Evolutionary conservation across 1,140 invertebrate genomes (phyloP).

Genomic region (Pemphigus obesinymphae): DNA sequence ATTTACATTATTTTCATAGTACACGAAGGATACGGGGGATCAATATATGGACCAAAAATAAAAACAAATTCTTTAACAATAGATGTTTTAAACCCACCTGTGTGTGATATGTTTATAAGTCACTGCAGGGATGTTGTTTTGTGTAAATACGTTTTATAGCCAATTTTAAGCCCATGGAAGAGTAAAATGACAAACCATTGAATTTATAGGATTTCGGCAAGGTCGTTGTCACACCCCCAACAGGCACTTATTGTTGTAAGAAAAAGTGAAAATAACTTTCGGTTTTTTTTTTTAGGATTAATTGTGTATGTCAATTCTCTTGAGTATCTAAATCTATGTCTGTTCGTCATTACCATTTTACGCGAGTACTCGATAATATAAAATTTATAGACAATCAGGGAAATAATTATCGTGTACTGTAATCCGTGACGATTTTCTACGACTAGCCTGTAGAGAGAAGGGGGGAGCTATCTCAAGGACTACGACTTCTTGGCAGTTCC

Average conservation of each 20-base stretch:
- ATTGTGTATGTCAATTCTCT: neutral
- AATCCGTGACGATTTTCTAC: slow-evolving; percentile 36
- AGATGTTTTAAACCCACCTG: neutral
- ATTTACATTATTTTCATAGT: neutral
- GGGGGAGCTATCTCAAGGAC: slow-evolving; percentile 35
- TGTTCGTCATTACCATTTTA: neutral
- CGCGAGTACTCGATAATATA: neutral
- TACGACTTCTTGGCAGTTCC: slow-evolving; percentile 13
- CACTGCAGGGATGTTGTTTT: slow-evolving; percentile 27
- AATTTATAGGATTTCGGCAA: slow-evolving; percentile 33
- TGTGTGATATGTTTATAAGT: neutral
- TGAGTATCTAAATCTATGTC: neutral
- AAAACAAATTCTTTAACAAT: slow-evolving; percentile 12
- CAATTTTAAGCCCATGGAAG: slow-evolving; percentile 11
- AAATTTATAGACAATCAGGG: slow-evolving; percentile 23
- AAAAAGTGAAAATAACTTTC: slow-evolving; percentile 35
- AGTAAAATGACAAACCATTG: slow-evolving; percentile 25
- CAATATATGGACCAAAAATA: neutral
- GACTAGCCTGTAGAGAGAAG: neutral
- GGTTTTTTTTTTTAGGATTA: neutral
- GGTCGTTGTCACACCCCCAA: slow-evolving; percentile 19
- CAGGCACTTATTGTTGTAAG: neutral
- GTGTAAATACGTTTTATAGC: slow-evolving; percentile 27
- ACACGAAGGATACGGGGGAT: neutral
- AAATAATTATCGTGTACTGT: slow-evolving; percentile 31